Evolutionary conservation across 1,140 invertebrate genomes (phyloP).

Genomic region (Monomorium pharaonis): DNA sequence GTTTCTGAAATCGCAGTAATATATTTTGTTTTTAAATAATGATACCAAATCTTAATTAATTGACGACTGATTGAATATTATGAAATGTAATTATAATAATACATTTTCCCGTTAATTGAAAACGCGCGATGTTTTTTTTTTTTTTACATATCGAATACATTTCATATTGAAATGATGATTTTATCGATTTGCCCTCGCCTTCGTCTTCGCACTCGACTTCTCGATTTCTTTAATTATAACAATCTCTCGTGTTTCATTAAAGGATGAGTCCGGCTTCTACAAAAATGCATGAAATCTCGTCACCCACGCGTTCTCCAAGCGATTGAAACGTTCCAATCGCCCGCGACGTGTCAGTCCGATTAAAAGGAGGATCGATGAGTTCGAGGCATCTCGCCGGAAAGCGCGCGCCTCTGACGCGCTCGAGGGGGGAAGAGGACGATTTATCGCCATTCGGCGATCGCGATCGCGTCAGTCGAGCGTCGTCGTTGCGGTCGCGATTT

Average conservation of each 20-base stretch:
- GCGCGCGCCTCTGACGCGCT: not conserved
- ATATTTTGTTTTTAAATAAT: not conserved
- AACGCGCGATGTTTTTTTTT: not conserved
- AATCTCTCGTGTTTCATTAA: not conserved
- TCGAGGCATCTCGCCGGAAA: not conserved
- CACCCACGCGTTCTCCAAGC: not conserved
- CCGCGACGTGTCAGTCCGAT: not conserved
- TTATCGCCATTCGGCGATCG: slow-evolving; percentile 18
- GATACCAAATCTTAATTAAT: slow-evolving; percentile 1
- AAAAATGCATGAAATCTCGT: not conserved
- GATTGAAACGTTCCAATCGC: not conserved
- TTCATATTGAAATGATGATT: not conserved
- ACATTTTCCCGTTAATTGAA: slow-evolving; percentile 2
- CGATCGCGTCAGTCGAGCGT: slow-evolving; percentile 49
- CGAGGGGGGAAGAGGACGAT: not conserved
- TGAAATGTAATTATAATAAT: slow-evolving; percentile 5
- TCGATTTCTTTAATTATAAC: not conserved
- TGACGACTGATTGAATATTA: not conserved
- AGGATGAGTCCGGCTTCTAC: not conserved
- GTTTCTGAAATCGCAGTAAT: not conserved
- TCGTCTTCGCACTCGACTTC: not conserved
- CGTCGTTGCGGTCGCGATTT: slow-evolving; percentile 40
- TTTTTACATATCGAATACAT: not conserved
- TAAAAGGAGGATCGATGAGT: not conserved
- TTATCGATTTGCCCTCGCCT: not conserved